Base-by-base conservation (phyloP, 2,888 invertebrate species). In the Atethmia centrago region DNA sequence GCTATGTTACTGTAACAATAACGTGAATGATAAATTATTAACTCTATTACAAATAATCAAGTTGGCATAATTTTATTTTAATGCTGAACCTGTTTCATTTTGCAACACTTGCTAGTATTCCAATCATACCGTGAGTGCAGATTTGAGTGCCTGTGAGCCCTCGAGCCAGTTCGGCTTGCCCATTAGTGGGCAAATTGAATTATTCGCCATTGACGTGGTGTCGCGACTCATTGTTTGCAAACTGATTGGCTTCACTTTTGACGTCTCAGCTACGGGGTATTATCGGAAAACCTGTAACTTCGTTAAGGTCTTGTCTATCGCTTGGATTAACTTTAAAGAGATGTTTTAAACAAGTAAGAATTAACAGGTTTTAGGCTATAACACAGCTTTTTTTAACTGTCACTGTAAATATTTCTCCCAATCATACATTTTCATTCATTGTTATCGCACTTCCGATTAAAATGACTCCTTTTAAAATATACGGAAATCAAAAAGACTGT, bases 111-210 rank as follows among this genome's bases (percentile, higher is more conserved):
- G 40, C 21, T 25, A 61, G 25, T 56, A 31, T 65, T 55, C 19
- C n/a, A 66, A 63, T 31, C 42, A 56, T 70, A 25, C 5, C 10
- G 8, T 31, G 42, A 68, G 49, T 62, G 40, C 45, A 81, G 36
- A 59, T 62, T 71, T 66, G 10, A 42, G 25, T 59, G 28, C 28
- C 67, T 49, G 59, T 25, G 56, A 40, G 51, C 65, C 40, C 59
- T 31, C 31, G 40, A 49, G 49, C 56, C 21, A 59, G 72, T 62
- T 55, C 71, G 71, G 72, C 53, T 73, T 70, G 59, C 67, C 90
- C 86, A 91, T 92, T 92, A 91, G 87, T 82, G 76, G 73, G 71
- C 78, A 87, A 86, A 94, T 94, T 90, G 89, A 92, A 90, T 94
- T 94, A 93, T 87, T 82, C 87, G 85, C 88, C 89, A 89, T 89